Percentiles rank a stretch among this genome's conserved stretches.
phyloP scores from a whole-genome alignment of 2,888 invertebrate genomes.

The Ariolimax columbianus region DNA sequence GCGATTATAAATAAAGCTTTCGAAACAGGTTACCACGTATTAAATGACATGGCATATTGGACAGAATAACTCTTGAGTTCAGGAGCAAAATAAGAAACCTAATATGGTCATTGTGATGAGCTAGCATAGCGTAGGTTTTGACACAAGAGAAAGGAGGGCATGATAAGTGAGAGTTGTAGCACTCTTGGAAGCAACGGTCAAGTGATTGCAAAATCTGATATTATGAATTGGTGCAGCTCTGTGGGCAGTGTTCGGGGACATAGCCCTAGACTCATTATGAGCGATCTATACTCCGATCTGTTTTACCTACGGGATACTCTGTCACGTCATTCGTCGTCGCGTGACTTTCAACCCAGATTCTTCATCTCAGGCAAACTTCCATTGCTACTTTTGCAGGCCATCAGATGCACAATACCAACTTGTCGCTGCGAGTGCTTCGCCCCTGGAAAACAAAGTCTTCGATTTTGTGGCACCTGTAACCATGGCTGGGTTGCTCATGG shows the following conservation, averaged over 20 bases:
- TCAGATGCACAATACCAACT: slow-evolving; percentile 84
- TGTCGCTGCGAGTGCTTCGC: slow-evolving; percentile 86
- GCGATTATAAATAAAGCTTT: no score
- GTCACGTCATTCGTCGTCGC: not conserved
- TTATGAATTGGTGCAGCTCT: slow-evolving; percentile 38
- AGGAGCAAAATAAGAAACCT: no score
- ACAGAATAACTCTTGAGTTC: no score
- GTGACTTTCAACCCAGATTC: slow-evolving; percentile 5
- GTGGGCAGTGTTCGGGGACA: slow-evolving; percentile 25
- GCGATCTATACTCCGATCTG: slow-evolving; percentile 48
- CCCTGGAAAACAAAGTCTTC: slow-evolving; percentile 84
- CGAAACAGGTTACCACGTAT: no score
- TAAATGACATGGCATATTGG: no score
- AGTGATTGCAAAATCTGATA: not conserved
- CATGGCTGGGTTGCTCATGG: slow-evolving; percentile 88
- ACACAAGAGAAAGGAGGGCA: not conserved
- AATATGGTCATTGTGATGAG: not conserved
- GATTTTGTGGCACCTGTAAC: slow-evolving; percentile 85
- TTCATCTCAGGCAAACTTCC: slow-evolving; percentile 50
- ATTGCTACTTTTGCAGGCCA: slow-evolving; percentile 74
- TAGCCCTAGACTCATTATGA: slow-evolving; percentile 32
- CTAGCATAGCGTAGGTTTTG: not conserved
- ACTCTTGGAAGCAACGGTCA: not conserved
- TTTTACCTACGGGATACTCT: slow-evolving; percentile 15
- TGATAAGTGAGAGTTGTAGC: not conserved